Percentiles rank a stretch among this genome's conserved stretches.
These are phyloP conservation scores for Amblyjoppa fuscipennis DNA, from an alignment of 2,888 invertebrate genomes.

Conservation along the genomic window DNA sequence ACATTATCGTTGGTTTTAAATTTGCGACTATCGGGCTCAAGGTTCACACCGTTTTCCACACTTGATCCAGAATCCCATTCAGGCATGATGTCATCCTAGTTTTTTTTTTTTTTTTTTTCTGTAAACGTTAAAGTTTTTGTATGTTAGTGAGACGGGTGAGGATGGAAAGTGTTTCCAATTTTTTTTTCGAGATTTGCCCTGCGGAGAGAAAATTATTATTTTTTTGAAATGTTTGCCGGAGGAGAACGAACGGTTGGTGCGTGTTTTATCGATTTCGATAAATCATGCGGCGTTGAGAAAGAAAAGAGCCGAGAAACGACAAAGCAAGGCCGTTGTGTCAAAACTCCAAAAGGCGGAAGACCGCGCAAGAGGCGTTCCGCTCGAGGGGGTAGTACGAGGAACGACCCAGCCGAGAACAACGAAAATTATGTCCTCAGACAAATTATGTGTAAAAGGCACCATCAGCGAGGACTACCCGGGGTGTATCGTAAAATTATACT, in stretches of 20 bases:
- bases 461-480: constrained; percentile 56
- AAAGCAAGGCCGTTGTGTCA: constrained; percentile 12
- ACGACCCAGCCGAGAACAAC: constrained; percentile 51
- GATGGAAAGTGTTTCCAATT: neutral
- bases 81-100: neutral
- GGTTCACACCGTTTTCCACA: neutral
- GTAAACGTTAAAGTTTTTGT: neutral
- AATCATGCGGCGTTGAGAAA: constrained; percentile 37
- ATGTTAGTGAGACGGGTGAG: neutral
- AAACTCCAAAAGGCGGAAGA: neutral
- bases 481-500: constrained; percentile 70
- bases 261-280: constrained; percentile 54
- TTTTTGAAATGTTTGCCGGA: constrained; percentile 3
- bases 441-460: constrained; percentile 70
- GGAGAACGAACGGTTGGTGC: neutral
- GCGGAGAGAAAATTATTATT: neutral
- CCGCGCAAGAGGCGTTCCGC: constrained; percentile 35
- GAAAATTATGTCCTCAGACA: constrained; percentile 69
- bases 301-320: constrained; percentile 5
- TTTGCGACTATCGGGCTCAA: constrained; percentile 2
- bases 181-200: neutral
- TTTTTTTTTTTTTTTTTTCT: neutral
- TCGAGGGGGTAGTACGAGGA: constrained; percentile 40
- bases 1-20: neutral
- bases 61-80: constrained; percentile 26